These are phyloP conservation scores for Rhopalosiphum maidis DNA, from an alignment of 1,140 invertebrate species.

Conservation along the genomic window DNA sequence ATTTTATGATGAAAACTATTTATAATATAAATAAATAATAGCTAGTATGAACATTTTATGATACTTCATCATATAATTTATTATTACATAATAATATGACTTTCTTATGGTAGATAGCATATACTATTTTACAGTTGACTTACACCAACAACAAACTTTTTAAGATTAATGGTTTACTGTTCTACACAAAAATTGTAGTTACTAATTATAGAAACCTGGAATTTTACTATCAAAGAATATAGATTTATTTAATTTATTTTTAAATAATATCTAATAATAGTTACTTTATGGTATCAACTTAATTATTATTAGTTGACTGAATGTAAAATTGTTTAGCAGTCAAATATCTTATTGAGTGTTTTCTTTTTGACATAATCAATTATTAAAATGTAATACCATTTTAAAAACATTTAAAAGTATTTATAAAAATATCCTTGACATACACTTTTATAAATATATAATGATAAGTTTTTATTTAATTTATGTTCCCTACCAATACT, in stretches of 20 bases:
- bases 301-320: too few species aligned
- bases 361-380: too few species aligned
- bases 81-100: background rate
- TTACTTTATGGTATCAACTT: too few species aligned
- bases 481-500: background rate
- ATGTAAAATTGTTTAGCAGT: too few species aligned
- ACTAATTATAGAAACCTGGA: too few species aligned
- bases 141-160: background rate
- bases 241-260: too few species aligned
- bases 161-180: background rate
- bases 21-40: background rate
- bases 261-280: too few species aligned
- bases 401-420: too few species aligned
- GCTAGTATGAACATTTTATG: background rate
- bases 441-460: too few species aligned
- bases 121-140: background rate
- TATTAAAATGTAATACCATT: too few species aligned
- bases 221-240: background rate
- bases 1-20: background rate
- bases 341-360: too few species aligned
- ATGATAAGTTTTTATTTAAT: background rate
- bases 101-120: background rate
- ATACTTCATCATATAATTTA: background rate
- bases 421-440: background rate
- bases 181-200: background rate